Conservation (phyloP, 2,888 invertebrate species). For the Phrixothrix hirtus region DNA sequence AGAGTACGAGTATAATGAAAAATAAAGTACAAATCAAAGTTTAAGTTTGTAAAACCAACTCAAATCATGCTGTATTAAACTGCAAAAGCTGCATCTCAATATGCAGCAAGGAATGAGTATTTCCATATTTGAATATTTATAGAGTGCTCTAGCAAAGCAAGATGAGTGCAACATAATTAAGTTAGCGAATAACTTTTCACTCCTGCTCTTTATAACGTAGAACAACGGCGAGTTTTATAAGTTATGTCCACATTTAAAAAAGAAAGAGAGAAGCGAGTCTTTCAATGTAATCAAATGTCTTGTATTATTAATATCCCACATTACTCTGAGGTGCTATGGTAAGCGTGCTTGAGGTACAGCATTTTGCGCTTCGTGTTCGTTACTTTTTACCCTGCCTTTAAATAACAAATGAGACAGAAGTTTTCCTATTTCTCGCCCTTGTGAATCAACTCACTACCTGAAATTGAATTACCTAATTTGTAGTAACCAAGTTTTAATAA, state of each 20-base stretch:
- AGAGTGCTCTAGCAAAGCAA: too few species aligned
- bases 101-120: too few species aligned
- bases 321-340: constrained; percentile 38
- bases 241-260: constrained; percentile 41
- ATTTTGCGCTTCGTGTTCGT: constrained; percentile 22
- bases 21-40: too few species aligned
- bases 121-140: too few species aligned
- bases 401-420: constrained; percentile 39
- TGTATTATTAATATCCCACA: constrained; percentile 43
- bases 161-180: too few species aligned
- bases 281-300: constrained; percentile 42
- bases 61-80: too few species aligned
- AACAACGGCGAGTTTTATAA: constrained; percentile 34
- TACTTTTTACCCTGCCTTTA: constrained; percentile 32
- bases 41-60: too few species aligned
- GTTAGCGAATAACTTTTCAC: too few species aligned
- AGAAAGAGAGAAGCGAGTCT: constrained; percentile 36
- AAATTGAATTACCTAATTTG: constrained; percentile 24
- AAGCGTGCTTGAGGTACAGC: constrained; percentile 27
- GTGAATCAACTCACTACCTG: constrained; percentile 25
- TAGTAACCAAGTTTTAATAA: constrained; percentile 4
- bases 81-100: too few species aligned
- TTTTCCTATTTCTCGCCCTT: constrained; percentile 34
- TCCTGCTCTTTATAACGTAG: too few species aligned
- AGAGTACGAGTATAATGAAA: too few species aligned